Evolutionary conservation across 2,797 vertebrate species (phyloP).

Genomic region (Potorous gilbertii): DNA sequence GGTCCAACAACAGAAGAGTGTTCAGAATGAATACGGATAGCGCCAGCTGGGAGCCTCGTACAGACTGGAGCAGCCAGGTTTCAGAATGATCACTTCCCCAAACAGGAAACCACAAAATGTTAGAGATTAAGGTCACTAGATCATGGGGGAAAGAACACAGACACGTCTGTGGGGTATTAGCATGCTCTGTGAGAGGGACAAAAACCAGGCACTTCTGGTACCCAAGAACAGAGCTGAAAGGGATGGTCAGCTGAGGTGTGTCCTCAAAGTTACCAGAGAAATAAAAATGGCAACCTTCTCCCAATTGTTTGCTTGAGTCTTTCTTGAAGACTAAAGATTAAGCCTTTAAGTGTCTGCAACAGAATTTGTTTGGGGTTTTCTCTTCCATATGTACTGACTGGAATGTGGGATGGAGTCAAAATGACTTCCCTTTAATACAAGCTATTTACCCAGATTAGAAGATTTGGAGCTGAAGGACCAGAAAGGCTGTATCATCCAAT

Average conservation of each 20-base stretch:
- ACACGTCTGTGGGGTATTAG: constrained; percentile 74
- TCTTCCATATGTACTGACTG: background rate
- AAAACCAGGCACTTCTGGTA: constrained; percentile 1
- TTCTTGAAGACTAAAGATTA: constrained; percentile 17
- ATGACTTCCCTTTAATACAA: background rate
- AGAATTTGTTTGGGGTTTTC: constrained; percentile 35
- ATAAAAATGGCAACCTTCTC: constrained; percentile 23
- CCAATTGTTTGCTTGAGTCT: background rate
- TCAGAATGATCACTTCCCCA: constrained; percentile 72
- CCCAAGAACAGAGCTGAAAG: background rate
- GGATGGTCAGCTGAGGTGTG: background rate
- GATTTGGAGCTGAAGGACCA: background rate
- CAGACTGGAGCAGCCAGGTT: constrained; percentile 70
- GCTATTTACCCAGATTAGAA: background rate
- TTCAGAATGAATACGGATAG: constrained; percentile 70
- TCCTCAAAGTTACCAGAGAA: constrained; percentile 14
- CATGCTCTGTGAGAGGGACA: constrained; percentile 69
- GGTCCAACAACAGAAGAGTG: constrained; percentile 52
- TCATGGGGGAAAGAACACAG: constrained; percentile 73
- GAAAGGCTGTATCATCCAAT: background rate
- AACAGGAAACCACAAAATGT: constrained; percentile 79
- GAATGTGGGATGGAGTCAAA: background rate
- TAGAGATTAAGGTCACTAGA: constrained; percentile 75
- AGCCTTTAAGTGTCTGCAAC: background rate
- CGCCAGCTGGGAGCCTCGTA: constrained; percentile 56